phyloP scores from a whole-genome alignment of 2,797 vertebrate genomes.

The Macropus fuliginosus region DNA sequence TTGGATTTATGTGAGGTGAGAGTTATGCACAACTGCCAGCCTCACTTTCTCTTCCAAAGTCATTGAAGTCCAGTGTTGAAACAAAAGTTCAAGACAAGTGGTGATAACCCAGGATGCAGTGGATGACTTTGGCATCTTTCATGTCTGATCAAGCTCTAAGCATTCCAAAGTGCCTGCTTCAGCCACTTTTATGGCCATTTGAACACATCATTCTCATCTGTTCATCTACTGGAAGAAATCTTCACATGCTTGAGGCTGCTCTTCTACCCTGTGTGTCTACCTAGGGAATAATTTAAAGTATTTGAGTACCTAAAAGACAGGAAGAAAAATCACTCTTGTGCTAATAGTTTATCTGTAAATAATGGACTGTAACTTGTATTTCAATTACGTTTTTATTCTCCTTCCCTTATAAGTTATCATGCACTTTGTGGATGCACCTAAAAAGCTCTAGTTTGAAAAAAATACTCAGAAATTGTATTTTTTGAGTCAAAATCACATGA shows the following conservation, averaged over 20 bases:
- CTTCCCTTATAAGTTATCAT: too few relatives aligned
- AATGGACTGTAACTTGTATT: neutral
- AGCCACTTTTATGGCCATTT: neutral
- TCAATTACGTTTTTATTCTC: neutral
- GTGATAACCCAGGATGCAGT: neutral
- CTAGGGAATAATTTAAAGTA: neutral
- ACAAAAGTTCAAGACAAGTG: too few relatives aligned
- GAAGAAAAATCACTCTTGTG: neutral
- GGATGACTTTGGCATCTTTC: neutral
- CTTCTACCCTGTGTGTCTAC: neutral
- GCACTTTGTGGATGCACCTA: too few relatives aligned
- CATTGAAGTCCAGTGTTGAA: too few relatives aligned
- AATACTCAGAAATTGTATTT: too few relatives aligned
- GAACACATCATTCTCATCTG: neutral
- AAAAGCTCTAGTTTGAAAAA: too few relatives aligned
- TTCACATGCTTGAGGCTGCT: neutral
- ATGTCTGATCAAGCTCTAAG: neutral
- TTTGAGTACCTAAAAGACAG: neutral
- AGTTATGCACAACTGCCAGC: too few relatives aligned
- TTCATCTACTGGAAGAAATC: neutral
- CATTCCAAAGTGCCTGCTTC: neutral
- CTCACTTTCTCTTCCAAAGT: too few relatives aligned
- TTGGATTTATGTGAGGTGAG: too few relatives aligned
- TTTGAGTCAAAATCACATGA: too few relatives aligned
- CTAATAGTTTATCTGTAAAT: neutral